Base-by-base conservation (phyloP, 1,140 invertebrate genomes). In the Portunus trituberculatus region DNA sequence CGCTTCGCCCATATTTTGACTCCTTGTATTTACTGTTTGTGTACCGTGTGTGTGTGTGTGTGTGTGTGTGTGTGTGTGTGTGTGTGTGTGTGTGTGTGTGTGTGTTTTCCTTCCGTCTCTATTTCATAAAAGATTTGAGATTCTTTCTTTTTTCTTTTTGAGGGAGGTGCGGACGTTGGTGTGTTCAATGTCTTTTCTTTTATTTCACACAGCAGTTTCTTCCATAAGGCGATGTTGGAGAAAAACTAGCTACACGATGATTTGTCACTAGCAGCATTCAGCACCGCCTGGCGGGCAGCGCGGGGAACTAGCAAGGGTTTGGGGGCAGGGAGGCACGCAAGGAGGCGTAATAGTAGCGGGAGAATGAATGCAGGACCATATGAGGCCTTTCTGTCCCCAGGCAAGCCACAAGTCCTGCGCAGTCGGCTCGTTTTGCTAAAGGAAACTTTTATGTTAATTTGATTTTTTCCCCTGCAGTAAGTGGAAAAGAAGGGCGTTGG, bases 1-100 rank as follows among this genome's bases (percentile, higher is more conserved):
- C 67, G 67, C 67, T 76, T 7, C 67, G 67, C 67, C 67, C 67
- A 76, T 76, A 76, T 76, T 76, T 76, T 76, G 67, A 76, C 67
- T 76, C 67, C 67, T 76, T 76, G 67, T 76, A 76, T 76, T 76
- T 76, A 76, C 67, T 76, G 67, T 76, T 76, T 76, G 67, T 76
- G 67, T 76, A 76, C 67, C 20, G 67, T 20, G 67, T 76, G 67
- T 76, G 67, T 76, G 67, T 76, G 67, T 76, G 67, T 76, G 67
- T 76, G 67, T 76, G 67, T 76, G 67, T 76, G 67, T 76, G 67
- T 76, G 67, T 76, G 67, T 76, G 67, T 76, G 67, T 76, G 25
- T 76, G 67, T n/a, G 67, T 76, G 67, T 76, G 25, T n/a, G n/a
- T 76, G 67, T 76, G 67, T 76, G 67, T 76, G 52, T 59, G 52